Evolutionary conservation across 2,888 invertebrate genomes (phyloP), one percentile per base, ranked within the genome.

Genomic region (Thera britannica): DNA sequence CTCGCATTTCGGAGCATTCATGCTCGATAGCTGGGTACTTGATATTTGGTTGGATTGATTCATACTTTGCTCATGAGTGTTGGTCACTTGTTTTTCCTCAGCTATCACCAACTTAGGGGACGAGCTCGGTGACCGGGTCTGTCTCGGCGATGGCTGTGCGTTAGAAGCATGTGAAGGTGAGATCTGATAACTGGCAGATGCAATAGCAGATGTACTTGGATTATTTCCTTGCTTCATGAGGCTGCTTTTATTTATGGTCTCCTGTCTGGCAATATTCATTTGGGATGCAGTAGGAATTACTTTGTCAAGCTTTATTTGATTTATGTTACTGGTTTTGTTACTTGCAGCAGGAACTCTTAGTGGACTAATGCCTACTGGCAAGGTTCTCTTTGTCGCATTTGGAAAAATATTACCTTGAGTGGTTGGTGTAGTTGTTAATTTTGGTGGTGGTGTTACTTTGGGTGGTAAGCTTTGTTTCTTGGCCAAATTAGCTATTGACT

Each of bases 81-180:
- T 85, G 69, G 76, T 82, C 23, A 83, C 78, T 79, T 93, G 93
- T 76, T 93, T 94, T 62, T 93, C 93, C 79, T 94, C 94, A 65
- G 94, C 94, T 76, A 94, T 94, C 1, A 94, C 91, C 71, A 94
- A 81, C 75, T 94, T 94, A 48, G 94, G 94, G 48, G 94, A 94
- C 49, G 93, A 93, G 76, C 94, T 94, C 36, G 94, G 94, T 34
- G 94, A 94, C n/a, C 94, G 87, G 51, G 90, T 92, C 78, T 92
- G 93, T 72, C 92, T 87, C 64, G 93, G 92, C 62, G 91, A 91
- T 57, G 90, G 88, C 63, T 89, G 91, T 55, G 87, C 74, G 71
- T 73, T 85, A 38, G 90, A 80, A 67, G 77, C 82, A 74, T 86
- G 89, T 36, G 87, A 73, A 58, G 79, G 66, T 8, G 63, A 57